phyloP scores from a whole-genome alignment of 2,113 vertebrate genomes.

The Gymnogyps californianus region DNA sequence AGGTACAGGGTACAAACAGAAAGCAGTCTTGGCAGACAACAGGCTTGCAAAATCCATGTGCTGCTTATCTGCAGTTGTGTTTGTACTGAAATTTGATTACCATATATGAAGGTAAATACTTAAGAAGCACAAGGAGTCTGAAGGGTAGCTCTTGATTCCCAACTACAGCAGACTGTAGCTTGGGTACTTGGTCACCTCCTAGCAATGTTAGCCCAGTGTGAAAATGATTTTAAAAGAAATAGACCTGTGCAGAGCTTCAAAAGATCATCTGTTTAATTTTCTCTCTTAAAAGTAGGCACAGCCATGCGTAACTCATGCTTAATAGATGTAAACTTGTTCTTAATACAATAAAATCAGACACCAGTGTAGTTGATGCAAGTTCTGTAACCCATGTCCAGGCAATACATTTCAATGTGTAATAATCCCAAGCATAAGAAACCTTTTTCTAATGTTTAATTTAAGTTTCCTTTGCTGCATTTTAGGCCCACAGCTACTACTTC shows the following conservation, averaged over 20 bases:
- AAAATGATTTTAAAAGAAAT: neutral
- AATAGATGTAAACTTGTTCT: neutral
- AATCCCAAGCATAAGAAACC: neutral
- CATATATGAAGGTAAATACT: neutral
- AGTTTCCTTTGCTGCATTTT: neutral
- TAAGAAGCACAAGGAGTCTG: neutral
- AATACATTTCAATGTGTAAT: neutral
- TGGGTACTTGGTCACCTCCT: neutral
- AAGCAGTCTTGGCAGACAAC: constrained; percentile 47
- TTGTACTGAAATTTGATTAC: constrained; percentile 38
- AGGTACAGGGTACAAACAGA: constrained; percentile 55
- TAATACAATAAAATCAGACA: neutral
- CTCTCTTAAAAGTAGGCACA: neutral
- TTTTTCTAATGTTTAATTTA: neutral
- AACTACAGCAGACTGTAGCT: neutral
- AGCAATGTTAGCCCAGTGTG: neutral
- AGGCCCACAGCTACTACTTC: neutral
- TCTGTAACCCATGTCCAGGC: neutral
- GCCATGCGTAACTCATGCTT: neutral
- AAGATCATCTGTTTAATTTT: neutral
- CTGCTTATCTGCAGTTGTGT: constrained; percentile 32
- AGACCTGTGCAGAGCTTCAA: neutral
- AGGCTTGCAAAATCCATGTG: constrained; percentile 15
- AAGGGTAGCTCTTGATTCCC: neutral
- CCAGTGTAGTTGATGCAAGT: neutral